These are phyloP conservation scores for Salvator merianae DNA, from an alignment of 2,113 vertebrate genomes.

Conservation along the genomic window DNA sequence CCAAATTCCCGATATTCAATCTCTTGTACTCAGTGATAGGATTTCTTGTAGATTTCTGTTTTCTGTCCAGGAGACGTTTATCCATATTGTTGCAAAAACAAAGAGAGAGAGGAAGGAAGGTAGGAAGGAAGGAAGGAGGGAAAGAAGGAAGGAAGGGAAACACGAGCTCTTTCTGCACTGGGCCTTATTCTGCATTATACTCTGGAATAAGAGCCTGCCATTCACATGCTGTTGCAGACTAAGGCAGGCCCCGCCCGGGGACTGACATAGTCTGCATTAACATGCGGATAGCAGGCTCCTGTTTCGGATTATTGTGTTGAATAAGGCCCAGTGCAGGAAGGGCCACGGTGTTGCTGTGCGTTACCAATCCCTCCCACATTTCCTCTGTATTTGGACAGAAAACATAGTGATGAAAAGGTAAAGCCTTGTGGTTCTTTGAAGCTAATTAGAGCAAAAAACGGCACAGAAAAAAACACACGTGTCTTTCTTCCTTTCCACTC, in stretches of 20 bases:
- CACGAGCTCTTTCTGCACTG: too few relatives aligned
- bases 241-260: too few relatives aligned
- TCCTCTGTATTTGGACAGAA: constrained; percentile 16
- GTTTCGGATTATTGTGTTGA: too few relatives aligned
- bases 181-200: too few relatives aligned
- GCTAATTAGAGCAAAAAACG: constrained; percentile 59
- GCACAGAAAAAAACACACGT: constrained; percentile 9
- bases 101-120: too few relatives aligned
- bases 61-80: constrained; percentile 52
- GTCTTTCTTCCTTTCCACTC: background rate
- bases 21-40: constrained; percentile 26
- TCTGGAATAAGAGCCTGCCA: too few relatives aligned
- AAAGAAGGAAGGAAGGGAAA: too few relatives aligned
- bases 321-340: too few relatives aligned
- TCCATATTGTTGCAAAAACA: constrained; percentile 24
- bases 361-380: constrained; percentile 27
- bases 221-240: too few relatives aligned
- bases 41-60: constrained; percentile 41
- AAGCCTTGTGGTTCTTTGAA: constrained; percentile 58
- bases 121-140: too few relatives aligned
- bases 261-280: too few relatives aligned
- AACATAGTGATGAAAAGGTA: constrained; percentile 37
- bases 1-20: constrained; percentile 42
- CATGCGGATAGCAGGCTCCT: too few relatives aligned
- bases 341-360: constrained; percentile 44